phyloP scores from a whole-genome alignment of 2,113 vertebrate genomes.

The Dolichallabes microphthalmus region DNA sequence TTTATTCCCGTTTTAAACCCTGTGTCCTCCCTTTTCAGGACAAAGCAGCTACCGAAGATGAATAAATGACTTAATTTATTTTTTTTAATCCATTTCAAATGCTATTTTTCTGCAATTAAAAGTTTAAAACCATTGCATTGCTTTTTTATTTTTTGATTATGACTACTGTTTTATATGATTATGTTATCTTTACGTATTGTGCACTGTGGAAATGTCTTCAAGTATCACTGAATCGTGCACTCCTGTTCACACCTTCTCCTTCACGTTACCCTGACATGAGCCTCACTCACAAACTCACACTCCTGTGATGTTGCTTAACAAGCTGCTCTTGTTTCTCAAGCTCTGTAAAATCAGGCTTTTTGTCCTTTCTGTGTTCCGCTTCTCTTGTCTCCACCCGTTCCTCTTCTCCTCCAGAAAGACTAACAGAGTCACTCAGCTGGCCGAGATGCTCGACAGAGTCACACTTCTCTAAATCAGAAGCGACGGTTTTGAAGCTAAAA shows the following conservation, averaged over 20 bases:
- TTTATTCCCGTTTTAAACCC: not conserved
- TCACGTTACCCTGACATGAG: not conserved
- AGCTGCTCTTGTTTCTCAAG: conserved; percentile 65
- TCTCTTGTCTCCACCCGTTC: conserved; percentile 21
- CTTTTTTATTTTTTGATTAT: not conserved
- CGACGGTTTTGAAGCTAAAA: conserved; percentile 81
- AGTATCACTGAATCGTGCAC: not conserved
- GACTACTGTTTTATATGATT: not conserved
- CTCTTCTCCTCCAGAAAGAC: conserved; percentile 56
- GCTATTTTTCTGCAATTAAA: not conserved
- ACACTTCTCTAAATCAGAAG: conserved; percentile 85
- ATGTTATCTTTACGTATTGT: not conserved
- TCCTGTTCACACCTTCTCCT: not conserved
- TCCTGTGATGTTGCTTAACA: conserved; percentile 80
- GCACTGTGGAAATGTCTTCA: not conserved
- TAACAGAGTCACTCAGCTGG: conserved; percentile 71
- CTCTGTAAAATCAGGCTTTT: conserved; percentile 42
- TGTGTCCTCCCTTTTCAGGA: not conserved
- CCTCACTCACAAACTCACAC: conserved; percentile 77
- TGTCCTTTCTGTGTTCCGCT: conserved; percentile 44
- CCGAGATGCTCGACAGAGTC: conserved; percentile 86
- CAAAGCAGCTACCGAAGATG: not conserved
- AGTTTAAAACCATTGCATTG: not conserved
- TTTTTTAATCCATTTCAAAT: not conserved
- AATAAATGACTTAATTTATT: too few species aligned